Percentiles rank a stretch among this genome's conserved stretches.
phyloP scores from a whole-genome alignment of 2,888 invertebrate species.

The Philopedon plagiatum region DNA sequence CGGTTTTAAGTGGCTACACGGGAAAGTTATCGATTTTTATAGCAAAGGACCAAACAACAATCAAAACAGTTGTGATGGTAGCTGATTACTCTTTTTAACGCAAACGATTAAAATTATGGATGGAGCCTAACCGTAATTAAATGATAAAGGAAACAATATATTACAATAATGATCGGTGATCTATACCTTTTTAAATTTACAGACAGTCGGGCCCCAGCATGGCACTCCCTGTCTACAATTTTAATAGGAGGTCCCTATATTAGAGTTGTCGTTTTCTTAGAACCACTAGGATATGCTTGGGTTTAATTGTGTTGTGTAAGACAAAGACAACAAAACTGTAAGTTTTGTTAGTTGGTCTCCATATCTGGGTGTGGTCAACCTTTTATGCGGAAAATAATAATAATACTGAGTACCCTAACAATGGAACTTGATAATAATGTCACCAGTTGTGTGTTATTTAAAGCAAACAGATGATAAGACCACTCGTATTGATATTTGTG shows the following conservation, averaged over 20 bases:
- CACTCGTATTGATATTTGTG: background rate
- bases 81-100: no score
- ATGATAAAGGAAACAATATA: background rate
- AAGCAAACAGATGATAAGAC: background rate
- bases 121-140: no score
- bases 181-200: background rate
- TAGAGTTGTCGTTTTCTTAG: background rate
- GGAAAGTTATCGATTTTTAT: no score
- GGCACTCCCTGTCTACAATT: background rate
- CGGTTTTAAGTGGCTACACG: no score
- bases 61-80: no score
- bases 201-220: background rate
- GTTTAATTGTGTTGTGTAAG: background rate
- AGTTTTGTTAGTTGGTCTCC: no score
- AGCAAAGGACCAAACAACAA: no score
- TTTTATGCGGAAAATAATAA: no score
- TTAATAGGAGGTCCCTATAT: slow-evolving; percentile 2
- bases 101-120: no score
- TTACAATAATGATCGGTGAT: background rate
- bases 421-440: background rate
- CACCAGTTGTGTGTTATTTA: background rate
- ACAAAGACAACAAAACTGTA: background rate
- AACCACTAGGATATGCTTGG: background rate
- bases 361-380: background rate
- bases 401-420: no score